Base-by-base conservation (phyloP, 2,888 invertebrate genomes). In the Conops quadrifasciatus region DNA sequence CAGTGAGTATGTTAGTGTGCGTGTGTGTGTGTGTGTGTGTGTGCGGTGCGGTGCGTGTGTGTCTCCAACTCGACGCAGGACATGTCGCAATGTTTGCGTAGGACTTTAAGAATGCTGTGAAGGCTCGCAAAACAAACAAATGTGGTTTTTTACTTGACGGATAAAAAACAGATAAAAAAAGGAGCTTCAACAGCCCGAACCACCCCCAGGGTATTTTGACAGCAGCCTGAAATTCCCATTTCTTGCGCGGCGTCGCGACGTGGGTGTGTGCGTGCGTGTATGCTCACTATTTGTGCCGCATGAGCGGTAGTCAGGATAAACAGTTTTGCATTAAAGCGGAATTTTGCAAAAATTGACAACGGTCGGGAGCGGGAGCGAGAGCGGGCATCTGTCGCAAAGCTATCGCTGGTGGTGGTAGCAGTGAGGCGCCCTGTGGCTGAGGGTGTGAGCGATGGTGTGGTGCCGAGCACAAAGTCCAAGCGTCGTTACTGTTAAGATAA, bases 141-240 rank as follows among this genome's bases (percentile, higher is more conserved):
- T 69, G 63, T 70, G 70, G 70, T 70, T 70, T 64, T 71, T 65
- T 71, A 56, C 47, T 58, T 65, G 15, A 51, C 11, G 21, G 4
- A 28, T n/a, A 56, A 64, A 4, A 11, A 45, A 51, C 59, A 71
- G 60, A 1, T 7, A 16, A 45, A 51, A 64, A 71, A 71, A 2
- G n/a, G 24, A 3, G 2, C 58, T 16, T 26, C 49, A 15, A 19
- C 3, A 49, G 9, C 43, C 68, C 63, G 36, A 67, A 47, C 43
- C 68, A 71, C 67, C 71, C 71, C 59, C 51, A 64, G 64, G 67
- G 64, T 71, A 65, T 71, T 71, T 71, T 64, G 63, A 68, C 58
- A 68, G 68, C 68, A 71, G 59, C 68, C 47, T 59, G 63, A 60
- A 71, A 65, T 59, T 71, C 51, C 24, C 49, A 16, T 51, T 69